Evolutionary conservation across 2,888 invertebrate genomes (phyloP), one percentile per base, ranked within the genome.

Genomic region (Apamea epomidion): DNA sequence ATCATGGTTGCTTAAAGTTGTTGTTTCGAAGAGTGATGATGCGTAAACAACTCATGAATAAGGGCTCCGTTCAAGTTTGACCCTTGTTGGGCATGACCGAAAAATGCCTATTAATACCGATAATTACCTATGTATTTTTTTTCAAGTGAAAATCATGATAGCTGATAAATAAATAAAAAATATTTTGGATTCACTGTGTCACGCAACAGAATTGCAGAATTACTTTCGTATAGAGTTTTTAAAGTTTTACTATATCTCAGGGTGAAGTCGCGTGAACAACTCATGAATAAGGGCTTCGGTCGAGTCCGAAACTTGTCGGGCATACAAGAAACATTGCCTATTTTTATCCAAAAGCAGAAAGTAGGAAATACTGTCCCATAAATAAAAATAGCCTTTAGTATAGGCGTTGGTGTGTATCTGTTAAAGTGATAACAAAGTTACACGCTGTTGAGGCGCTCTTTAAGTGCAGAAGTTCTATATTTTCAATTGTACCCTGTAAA

Each of bases 401-500:
- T 14, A 71, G n/a, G 42, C 1, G 21, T 25, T 29, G 37, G 32
- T 75, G 32, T 68, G 12, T 81, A 32, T 29, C 64, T 70, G 37
- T 67, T 70, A 29, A 37, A 75, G 74, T 67, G 72, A 65, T 73
- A 78, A 60, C 72, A 75, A 87, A 83, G 72, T 87, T 80, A 51
- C 54, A 69, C 48, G 60, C 18, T 65, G 51, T 67, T 69, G 62
- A 77, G 74, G 62, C 74, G 48, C n/a, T 74, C 68, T 75, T 74
- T 67, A 84, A 84, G 87, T 87, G 64, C 71, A 70, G 76, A 85
- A 84, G 71, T 87, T 87, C 78, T 75, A 84, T 85, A 87, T 85
- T 85, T 85, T 85, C 85, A 85, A 85, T 85, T 87, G 85, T 87
- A 45, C 76, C 84, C 72, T 80, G 85, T 84, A 87, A 85, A 87